Base-by-base conservation (phyloP, 2,888 invertebrate genomes). In the Rhagonycha lutea region DNA sequence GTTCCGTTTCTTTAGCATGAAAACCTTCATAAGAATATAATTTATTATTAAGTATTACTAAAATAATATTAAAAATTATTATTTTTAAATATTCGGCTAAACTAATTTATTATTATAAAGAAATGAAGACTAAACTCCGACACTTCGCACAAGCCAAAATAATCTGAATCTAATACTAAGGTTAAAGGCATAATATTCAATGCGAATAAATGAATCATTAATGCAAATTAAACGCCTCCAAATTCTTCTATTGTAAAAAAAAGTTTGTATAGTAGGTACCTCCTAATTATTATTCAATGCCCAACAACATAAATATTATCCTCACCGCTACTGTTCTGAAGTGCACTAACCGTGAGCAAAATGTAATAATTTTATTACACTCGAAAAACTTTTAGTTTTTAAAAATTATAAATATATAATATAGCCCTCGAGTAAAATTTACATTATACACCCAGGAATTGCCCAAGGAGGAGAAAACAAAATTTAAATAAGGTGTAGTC, bases 401-500 rank as follows among this genome's bases (percentile, higher is more conserved):
- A 47, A 47, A 47, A 47, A 47, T 47, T n/a, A 47, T 47, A 47
- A n/a, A n/a, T 47, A 47, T 47, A 47, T 47, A 47, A 47, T 47
- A 8, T n/a, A 47, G 7, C 47, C 47, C 47, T n/a, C 47, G 8
- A n/a, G 47, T 47, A n/a, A 47, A 7, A 47, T n/a, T 32, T n/a
- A 47, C n/a, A 47, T 47, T 47, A 65, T 24, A 24, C 23, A 65
- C 63, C 63, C 63, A 65, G 24, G 63, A 61, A 68, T 29, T 7
- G 72, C 72, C 72, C 18, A n/a, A 14, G 68, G 72, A 60, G 72
- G 72, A 68, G 72, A 72, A 72, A 72, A 67, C 61, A 67, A 72
- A 68, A 72, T 72, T 72, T 72, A 72, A 72, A 72, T 72, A 72
- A 68, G 72, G 72, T 72, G 72, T 72, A 68, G 68, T 61, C 47